Base-by-base conservation (phyloP, 2,797 vertebrate species). In the Etheostoma perlongum region DNA sequence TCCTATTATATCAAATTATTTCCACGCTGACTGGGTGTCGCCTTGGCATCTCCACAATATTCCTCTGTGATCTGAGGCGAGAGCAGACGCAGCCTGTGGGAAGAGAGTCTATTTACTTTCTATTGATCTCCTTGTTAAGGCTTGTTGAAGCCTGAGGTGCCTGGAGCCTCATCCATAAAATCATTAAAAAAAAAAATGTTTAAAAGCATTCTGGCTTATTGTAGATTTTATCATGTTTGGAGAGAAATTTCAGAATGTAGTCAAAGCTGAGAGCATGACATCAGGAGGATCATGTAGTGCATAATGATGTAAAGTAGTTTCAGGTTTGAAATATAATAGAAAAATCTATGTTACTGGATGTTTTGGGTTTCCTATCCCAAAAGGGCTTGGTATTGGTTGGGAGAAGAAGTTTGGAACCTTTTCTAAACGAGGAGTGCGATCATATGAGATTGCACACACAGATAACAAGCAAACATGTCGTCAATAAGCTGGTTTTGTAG, bases 51-150 rank as follows among this genome's bases (percentile, higher is more conserved):
- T 15, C 72, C 72, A 44, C 42, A 61, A 72, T 62, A 76, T 78
- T 71, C 64, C 80, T 82, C 65, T 73, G 67, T 74, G 80, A 89
- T 86, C 68, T 21, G 30, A 78, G 64, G 62, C 47, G 18, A 69
- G 72, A 81, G 75, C 62, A 71, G 75, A 82, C 66, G 23, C 27
- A 69, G 82, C 78, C 79, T 27, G 66, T 69, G 80, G 78, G 74
- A 84, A 53, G 63, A 82, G 73, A 25, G 71, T 63, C 69, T 81
- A 60, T 79, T 79, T 54, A 27, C 82, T 71, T 70, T 75, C 67
- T 79, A 89, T 83, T 88, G 88, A 89, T 89, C 81, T 72, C 72
- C 73, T 71, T 72, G 79, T 83, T 78, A 71, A 67, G 72, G 74
- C 73, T 80, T 72, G 79, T 77, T 83, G 74, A 77, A 71, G 82